Evolutionary conservation across 2,888 invertebrate genomes (phyloP).

Genomic region (Drosophila neoperkinsi): DNA sequence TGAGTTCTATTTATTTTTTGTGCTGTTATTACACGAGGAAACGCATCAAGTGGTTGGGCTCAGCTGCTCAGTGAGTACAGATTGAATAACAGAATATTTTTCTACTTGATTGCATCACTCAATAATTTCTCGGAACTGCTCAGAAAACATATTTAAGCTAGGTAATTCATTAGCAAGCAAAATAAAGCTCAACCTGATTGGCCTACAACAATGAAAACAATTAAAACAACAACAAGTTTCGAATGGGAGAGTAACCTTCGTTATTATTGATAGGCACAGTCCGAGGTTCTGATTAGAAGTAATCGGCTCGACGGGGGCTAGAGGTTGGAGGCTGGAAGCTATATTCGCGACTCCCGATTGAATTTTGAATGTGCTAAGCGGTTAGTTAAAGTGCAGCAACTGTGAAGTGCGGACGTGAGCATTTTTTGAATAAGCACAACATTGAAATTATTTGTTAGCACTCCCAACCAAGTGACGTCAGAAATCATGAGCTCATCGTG

Average conservation of each 20-base stretch:
- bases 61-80: not conserved
- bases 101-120: slow-evolving; percentile 16
- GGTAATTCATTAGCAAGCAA: slow-evolving; percentile 7
- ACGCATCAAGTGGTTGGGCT: not conserved
- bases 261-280: slow-evolving; percentile 58
- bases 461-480: slow-evolving; percentile 8
- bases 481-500: slow-evolving; percentile 63
- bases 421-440: slow-evolving; percentile 9
- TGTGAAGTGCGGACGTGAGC: slow-evolving; percentile 56
- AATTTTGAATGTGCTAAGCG: slow-evolving; percentile 23
- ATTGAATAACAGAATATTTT: not conserved
- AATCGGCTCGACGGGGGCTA: slow-evolving; percentile 5
- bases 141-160: slow-evolving; percentile 5
- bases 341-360: slow-evolving; percentile 34
- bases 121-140: slow-evolving; percentile 37
- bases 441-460: not conserved
- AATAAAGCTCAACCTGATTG: slow-evolving; percentile 8
- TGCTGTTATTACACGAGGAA: not conserved
- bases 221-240: slow-evolving; percentile 10
- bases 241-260: slow-evolving; percentile 49
- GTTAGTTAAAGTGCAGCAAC: slow-evolving; percentile 71
- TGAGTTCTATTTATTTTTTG: not conserved
- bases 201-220: slow-evolving; percentile 9
- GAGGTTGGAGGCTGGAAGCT: slow-evolving; percentile 24
- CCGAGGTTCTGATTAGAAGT: slow-evolving; percentile 58